Percentiles rank a stretch among this genome's conserved stretches.
phyloP scores from a whole-genome alignment of 2,888 invertebrate species.

The Craniophora ligustri region DNA sequence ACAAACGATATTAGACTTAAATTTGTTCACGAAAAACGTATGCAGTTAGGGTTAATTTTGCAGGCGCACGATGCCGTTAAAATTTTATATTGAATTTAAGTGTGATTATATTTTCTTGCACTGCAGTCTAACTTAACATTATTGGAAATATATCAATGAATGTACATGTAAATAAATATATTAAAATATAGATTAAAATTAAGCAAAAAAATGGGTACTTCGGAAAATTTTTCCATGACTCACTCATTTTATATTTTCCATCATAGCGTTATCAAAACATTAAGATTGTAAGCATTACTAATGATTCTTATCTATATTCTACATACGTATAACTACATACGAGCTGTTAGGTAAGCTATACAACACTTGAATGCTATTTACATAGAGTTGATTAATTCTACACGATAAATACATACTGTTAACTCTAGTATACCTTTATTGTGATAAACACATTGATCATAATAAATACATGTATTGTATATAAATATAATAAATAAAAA shows the following conservation, averaged over 20 bases:
- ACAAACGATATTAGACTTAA: slow-evolving; percentile 18
- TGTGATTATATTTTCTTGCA: not conserved
- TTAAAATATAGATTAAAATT: not conserved
- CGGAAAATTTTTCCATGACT: too few species aligned
- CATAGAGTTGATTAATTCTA: slow-evolving; percentile 4
- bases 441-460: too few species aligned
- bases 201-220: not conserved
- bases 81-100: not conserved
- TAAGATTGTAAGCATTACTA: slow-evolving; percentile 5
- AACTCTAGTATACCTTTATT: too few species aligned
- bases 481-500: too few species aligned
- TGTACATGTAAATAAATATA: too few species aligned
- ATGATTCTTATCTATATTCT: slow-evolving; percentile 21
- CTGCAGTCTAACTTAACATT: not conserved
- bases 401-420: not conserved
- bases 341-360: slow-evolving; percentile 22
- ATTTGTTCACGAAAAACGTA: slow-evolving; percentile 1
- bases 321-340: slow-evolving; percentile 9
- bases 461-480: too few species aligned
- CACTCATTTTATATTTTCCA: too few species aligned
- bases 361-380: slow-evolving; percentile 27
- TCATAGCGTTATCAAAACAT: slow-evolving; percentile 7
- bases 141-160: too few species aligned
- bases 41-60: slow-evolving; percentile 21
- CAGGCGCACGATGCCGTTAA: slow-evolving; percentile 33